A percentile compares a stretch with the other conserved stretches of the same genome.
Evolutionary conservation across 2,797 vertebrate genomes (phyloP).

Genomic region (Sebastes oblongus): DNA sequence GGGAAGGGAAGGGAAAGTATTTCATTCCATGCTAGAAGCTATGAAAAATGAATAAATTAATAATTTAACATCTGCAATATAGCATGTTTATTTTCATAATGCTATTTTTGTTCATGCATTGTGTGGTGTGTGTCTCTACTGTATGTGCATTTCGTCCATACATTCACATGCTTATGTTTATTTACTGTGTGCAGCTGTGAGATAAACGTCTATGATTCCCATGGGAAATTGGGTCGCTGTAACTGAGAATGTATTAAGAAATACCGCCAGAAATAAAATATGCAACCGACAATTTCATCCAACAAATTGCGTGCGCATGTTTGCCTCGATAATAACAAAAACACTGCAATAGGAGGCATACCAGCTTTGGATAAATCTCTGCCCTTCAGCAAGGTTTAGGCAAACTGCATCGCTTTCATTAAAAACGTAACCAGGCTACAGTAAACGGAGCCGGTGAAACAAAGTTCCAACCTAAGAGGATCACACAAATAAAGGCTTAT

Average conservation of each 20-base stretch:
- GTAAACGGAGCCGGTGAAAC: slow-evolving; percentile 15
- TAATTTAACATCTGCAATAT: background rate
- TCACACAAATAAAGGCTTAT: background rate
- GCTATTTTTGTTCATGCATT: background rate
- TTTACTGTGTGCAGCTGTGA: background rate
- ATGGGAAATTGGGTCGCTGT: background rate
- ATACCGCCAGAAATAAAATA: slow-evolving; percentile 6
- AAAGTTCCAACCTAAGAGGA: background rate
- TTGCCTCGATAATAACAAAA: background rate
- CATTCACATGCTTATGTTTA: background rate
- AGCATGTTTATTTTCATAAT: background rate
- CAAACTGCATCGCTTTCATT: slow-evolving; percentile 24
- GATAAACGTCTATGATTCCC: background rate
- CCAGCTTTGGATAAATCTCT: slow-evolving; percentile 26
- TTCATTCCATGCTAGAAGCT: background rate
- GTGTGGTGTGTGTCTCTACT: background rate
- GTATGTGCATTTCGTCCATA: background rate
- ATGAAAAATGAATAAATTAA: background rate
- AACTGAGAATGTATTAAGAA: background rate
- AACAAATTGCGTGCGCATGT: background rate
- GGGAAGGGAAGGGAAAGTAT: background rate
- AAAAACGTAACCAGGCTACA: slow-evolving; percentile 24
- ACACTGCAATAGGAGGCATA: background rate
- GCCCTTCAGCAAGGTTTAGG: slow-evolving; percentile 33
- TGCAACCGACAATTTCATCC: background rate